Evolutionary conservation across 2,797 vertebrate genomes (phyloP).

Genomic region (Prionace glauca): DNA sequence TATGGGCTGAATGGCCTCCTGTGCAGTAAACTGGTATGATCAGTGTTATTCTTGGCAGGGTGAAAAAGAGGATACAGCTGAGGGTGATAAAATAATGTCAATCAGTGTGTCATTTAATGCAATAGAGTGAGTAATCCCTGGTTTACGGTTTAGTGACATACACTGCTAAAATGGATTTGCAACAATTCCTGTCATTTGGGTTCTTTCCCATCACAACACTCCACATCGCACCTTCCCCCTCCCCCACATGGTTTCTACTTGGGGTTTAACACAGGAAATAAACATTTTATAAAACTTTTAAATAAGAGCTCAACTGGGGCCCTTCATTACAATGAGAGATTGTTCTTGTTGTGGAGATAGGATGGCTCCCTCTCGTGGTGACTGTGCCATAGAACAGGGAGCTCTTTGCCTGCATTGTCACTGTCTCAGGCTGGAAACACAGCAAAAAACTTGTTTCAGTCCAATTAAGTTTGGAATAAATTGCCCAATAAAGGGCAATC

Average conservation of each 20-base stretch:
- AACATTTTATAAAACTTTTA: not conserved
- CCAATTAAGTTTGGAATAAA: no score
- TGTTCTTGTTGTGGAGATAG: not conserved
- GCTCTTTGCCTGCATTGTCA: not conserved
- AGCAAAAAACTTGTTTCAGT: no score
- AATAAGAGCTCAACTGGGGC: not conserved
- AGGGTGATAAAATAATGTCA: no score
- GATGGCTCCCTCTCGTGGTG: not conserved
- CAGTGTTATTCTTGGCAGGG: not conserved
- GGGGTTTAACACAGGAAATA: not conserved
- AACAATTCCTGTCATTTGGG: not conserved
- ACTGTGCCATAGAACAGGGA: not conserved
- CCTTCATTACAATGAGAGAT: not conserved
- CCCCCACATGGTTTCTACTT: not conserved
- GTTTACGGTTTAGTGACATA: not conserved
- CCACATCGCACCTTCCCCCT: not conserved
- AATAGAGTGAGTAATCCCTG: not conserved
- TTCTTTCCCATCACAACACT: no score
- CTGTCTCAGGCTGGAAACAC: not conserved
- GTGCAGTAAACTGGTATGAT: no score
- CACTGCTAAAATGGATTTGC: not conserved
- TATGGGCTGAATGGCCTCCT: not conserved
- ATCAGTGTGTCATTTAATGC: not conserved
- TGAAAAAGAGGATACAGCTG: not conserved
- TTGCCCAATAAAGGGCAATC: no score